Evolutionary conservation across 2,113 vertebrate genomes (phyloP).

Genomic region (Callopanchax toddi): DNA sequence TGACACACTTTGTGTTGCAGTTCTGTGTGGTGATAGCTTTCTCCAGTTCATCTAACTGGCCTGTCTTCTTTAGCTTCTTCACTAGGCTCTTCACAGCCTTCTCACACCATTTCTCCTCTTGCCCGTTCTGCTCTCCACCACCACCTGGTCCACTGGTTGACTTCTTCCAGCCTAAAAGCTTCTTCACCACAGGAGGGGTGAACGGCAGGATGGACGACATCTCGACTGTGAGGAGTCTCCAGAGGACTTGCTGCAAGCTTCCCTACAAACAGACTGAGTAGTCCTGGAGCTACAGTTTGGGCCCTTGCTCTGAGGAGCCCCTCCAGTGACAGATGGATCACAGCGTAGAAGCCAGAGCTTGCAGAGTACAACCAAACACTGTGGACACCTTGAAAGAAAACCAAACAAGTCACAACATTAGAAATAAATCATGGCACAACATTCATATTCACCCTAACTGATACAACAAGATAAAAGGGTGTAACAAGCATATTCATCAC

Average conservation of each 20-base stretch:
- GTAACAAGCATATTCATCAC: too few species aligned
- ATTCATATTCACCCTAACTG: background rate
- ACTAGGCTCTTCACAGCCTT: conserved; percentile 98
- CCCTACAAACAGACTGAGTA: conserved; percentile 29
- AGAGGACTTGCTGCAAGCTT: conserved; percentile 35
- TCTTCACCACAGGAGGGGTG: conserved; percentile 98
- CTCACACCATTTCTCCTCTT: conserved; percentile 99
- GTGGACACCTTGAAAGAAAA: conserved; percentile 53
- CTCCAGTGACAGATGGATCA: conserved; percentile 52
- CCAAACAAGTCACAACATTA: conserved; percentile 42
- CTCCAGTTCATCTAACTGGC: conserved; percentile 97
- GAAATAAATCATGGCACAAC: background rate
- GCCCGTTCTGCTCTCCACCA: conserved; percentile 92
- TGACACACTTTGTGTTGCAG: conserved; percentile 98
- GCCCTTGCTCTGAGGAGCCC: conserved; percentile 67
- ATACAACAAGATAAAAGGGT: too few species aligned
- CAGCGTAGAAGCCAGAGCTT: conserved; percentile 56
- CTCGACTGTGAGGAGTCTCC: conserved; percentile 54
- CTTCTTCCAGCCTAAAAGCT: conserved; percentile 97
- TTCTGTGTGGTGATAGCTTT: conserved; percentile 98
- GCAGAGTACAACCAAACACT: conserved; percentile 36
- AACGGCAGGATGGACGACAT: conserved; percentile 99
- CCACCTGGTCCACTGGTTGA: conserved; percentile 85
- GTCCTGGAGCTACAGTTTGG: conserved; percentile 57
- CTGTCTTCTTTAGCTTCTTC: conserved; percentile 98